Percentiles rank a stretch among this genome's conserved stretches.
phyloP scores from a whole-genome alignment of 2,113 vertebrate genomes.

The Cephalopholis sonnerati region DNA sequence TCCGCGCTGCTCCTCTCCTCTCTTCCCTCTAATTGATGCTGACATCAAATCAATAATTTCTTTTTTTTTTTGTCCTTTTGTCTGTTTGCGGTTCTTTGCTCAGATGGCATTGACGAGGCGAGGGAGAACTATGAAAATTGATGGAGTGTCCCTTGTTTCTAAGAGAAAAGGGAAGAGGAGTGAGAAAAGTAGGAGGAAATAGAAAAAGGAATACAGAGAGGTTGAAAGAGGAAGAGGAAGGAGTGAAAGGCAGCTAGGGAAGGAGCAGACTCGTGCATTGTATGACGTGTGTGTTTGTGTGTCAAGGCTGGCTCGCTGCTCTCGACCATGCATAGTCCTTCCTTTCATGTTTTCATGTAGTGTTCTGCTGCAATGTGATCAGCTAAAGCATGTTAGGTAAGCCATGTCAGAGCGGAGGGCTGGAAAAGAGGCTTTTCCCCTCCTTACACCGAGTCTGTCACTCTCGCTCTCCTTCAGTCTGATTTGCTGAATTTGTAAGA shows the following conservation, averaged over 20 bases:
- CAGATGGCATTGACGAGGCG: slow-evolving; percentile 43
- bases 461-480: slow-evolving; percentile 1
- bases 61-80: slow-evolving; percentile 73
- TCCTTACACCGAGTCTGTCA: slow-evolving; percentile 17
- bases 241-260: background rate
- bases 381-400: slow-evolving; percentile 63
- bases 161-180: slow-evolving; percentile 30
- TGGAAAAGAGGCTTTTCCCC: slow-evolving; percentile 55
- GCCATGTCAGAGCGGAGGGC: slow-evolving; percentile 45
- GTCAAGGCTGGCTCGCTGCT: slow-evolving; percentile 34
- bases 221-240: slow-evolving; percentile 11
- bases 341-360: slow-evolving; percentile 46
- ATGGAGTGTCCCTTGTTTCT: slow-evolving; percentile 51
- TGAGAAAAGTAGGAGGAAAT: slow-evolving; percentile 40
- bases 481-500: slow-evolving; percentile 1
- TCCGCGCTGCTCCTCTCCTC: slow-evolving; percentile 38
- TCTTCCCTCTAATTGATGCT: slow-evolving; percentile 69
- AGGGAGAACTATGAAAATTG: slow-evolving; percentile 57
- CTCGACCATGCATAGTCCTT: background rate
- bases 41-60: slow-evolving; percentile 83
- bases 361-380: slow-evolving; percentile 65
- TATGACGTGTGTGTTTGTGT: slow-evolving; percentile 24
- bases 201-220: slow-evolving; percentile 13
- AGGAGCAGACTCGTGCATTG: slow-evolving; percentile 3
- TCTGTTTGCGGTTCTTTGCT: slow-evolving; percentile 67